Conservation (phyloP, 1,140 invertebrate species). For the Cydia fagiglandana region DNA sequence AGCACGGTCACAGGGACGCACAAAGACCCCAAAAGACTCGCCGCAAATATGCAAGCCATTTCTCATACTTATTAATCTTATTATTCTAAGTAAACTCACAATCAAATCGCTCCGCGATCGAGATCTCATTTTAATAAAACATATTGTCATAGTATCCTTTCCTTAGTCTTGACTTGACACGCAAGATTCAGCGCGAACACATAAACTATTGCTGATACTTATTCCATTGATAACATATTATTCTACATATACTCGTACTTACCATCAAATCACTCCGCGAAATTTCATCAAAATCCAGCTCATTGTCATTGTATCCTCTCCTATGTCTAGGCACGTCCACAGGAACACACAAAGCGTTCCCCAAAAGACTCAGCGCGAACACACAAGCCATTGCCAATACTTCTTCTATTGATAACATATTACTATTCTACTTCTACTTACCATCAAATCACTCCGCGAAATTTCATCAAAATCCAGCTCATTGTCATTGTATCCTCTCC, state of each 20-base stretch:
- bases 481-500: slow-evolving; percentile 12
- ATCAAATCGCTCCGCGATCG: too few species aligned
- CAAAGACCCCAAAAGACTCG: too few species aligned
- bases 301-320: slow-evolving; percentile 17
- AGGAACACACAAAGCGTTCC: too few species aligned
- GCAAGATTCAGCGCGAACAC: neutral
- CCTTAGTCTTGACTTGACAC: too few species aligned
- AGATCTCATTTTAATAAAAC: neutral
- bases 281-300: neutral
- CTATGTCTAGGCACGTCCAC: neutral
- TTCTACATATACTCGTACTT: neutral
- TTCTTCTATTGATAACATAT: neutral
- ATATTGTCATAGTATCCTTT: neutral
- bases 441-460: neutral
- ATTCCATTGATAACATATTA: neutral
- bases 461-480: neutral
- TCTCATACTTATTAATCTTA: neutral
- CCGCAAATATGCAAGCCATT: too few species aligned
- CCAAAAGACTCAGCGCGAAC: neutral
- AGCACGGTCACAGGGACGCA: too few species aligned
- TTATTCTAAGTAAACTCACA: too few species aligned
- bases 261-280: slow-evolving; percentile 5
- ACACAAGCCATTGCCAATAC: too few species aligned
- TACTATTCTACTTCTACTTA: neutral
- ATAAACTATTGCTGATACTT: too few species aligned